A percentile compares a stretch with the other conserved stretches of the same genome.
These are phyloP conservation scores for Brachionus koreanus DNA, from an alignment of 1,140 invertebrate species.

Conservation along the genomic window DNA sequence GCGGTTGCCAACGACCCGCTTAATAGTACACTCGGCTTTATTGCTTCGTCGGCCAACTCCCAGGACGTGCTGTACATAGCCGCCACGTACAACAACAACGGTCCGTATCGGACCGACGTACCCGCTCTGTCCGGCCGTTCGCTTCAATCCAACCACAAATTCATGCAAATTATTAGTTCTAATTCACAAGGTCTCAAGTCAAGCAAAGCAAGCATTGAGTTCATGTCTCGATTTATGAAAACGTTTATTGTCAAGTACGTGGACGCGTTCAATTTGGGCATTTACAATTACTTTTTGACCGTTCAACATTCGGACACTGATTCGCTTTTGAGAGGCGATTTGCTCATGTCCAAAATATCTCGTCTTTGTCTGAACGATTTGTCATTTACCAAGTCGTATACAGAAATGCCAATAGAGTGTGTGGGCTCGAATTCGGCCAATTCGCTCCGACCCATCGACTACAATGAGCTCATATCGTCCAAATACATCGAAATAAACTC, in stretches of 20 bases:
- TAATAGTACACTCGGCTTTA: constrained; percentile 5
- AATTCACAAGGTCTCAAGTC: constrained; percentile 15
- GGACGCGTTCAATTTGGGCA: constrained; percentile 9
- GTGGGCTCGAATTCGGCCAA: not conserved
- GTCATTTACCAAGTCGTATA: constrained; percentile 26
- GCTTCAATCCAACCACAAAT: not conserved
- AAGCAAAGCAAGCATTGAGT: constrained; percentile 36
- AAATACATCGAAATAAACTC: not conserved
- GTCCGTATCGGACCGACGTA: constrained; percentile 18
- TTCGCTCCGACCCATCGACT: not conserved
- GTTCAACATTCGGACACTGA: constrained; percentile 34
- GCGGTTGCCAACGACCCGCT: not conserved
- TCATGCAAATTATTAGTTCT: constrained; percentile 8
- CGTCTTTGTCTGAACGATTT: constrained; percentile 34
- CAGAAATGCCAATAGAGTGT: constrained; percentile 21
- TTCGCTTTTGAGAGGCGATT: not conserved
- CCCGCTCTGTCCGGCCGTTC: constrained; percentile 19
- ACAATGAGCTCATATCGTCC: not conserved
- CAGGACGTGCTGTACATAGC: constrained; percentile 14
- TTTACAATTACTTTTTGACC: constrained; percentile 22
- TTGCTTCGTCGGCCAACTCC: constrained; percentile 9
- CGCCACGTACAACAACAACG: not conserved
- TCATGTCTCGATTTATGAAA: constrained; percentile 20
- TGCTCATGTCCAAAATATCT: not conserved
- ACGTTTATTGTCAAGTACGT: constrained; percentile 26